Percentiles rank a stretch among this genome's conserved stretches.
Evolutionary conservation across 1,140 invertebrate species (phyloP).

Genomic region (Drosophila kanapiae): DNA sequence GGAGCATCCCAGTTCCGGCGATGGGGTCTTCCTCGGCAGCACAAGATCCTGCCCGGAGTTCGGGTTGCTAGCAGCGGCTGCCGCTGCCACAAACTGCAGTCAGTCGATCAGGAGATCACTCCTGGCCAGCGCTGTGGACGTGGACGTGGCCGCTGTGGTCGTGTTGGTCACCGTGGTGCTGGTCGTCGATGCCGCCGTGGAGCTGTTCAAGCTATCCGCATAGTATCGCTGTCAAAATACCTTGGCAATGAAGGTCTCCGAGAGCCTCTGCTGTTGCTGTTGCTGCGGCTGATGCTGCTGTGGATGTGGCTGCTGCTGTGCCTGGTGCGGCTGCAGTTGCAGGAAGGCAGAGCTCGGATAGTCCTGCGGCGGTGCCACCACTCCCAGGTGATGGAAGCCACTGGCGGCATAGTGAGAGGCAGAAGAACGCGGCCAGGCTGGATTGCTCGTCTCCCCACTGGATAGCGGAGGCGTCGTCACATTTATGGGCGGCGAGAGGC

Average conservation of each 20-base stretch:
- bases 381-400: slow-evolving; percentile 50
- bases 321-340: slow-evolving; percentile 38
- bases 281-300: slow-evolving; percentile 42
- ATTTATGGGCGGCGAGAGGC: slow-evolving; percentile 79
- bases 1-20: slow-evolving; percentile 58
- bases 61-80: slow-evolving; percentile 39
- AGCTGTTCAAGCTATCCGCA: slow-evolving; percentile 70
- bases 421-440: slow-evolving; percentile 63
- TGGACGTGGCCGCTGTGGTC: slow-evolving; percentile 14
- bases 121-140: slow-evolving; percentile 9
- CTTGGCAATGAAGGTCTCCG: slow-evolving; percentile 84
- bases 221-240: slow-evolving; percentile 85
- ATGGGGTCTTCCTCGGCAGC: not conserved
- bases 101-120: slow-evolving; percentile 51
- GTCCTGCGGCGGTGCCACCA: slow-evolving; percentile 44
- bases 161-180: slow-evolving; percentile 24
- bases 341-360: slow-evolving; percentile 71
- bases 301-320: slow-evolving; percentile 21
- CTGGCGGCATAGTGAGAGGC: slow-evolving; percentile 40
- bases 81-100: slow-evolving; percentile 55
- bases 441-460: slow-evolving; percentile 71
- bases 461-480: slow-evolving; percentile 79
- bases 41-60: slow-evolving; percentile 26
- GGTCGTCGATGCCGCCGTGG: slow-evolving; percentile 25
- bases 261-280: slow-evolving; percentile 55